Conservation (phyloP, 2,888 invertebrate genomes). For the Tricholauxania praeusta region DNA sequence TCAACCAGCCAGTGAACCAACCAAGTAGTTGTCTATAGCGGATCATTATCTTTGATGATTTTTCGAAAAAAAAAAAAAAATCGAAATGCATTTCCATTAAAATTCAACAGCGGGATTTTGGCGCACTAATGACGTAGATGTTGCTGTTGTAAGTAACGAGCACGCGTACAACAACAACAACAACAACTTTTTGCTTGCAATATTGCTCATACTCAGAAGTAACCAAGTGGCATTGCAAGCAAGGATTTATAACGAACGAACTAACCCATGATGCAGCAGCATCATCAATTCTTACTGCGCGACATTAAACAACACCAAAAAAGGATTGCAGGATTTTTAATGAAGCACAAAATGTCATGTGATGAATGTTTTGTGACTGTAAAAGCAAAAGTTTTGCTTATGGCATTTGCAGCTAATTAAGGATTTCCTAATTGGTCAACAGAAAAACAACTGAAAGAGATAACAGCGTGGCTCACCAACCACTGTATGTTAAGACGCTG, state of each 20-base stretch:
- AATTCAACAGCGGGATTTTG: slow-evolving; percentile 35
- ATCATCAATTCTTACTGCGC: slow-evolving; percentile 20
- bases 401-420: slow-evolving; percentile 57
- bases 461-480: not conserved
- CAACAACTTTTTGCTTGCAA: not conserved
- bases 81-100: slow-evolving; percentile 30
- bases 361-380: slow-evolving; percentile 13
- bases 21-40: not conserved
- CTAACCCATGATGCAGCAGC: not conserved
- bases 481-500: not conserved
- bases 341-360: slow-evolving; percentile 34
- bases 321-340: slow-evolving; percentile 37
- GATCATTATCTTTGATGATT: slow-evolving; percentile 36
- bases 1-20: too few relatives aligned
- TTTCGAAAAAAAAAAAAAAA: not conserved
- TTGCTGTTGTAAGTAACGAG: slow-evolving; percentile 9
- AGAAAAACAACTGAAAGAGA: not conserved
- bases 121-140: slow-evolving; percentile 32
- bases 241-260: slow-evolving; percentile 10
- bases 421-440: slow-evolving; percentile 52
- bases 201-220: not conserved
- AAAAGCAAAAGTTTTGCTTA: slow-evolving; percentile 9
- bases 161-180: slow-evolving; percentile 17
- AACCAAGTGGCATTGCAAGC: not conserved
- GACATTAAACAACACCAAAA: slow-evolving; percentile 21